Base-by-base conservation (phyloP, 2,113 vertebrate genomes). In the Verasper variegatus region DNA sequence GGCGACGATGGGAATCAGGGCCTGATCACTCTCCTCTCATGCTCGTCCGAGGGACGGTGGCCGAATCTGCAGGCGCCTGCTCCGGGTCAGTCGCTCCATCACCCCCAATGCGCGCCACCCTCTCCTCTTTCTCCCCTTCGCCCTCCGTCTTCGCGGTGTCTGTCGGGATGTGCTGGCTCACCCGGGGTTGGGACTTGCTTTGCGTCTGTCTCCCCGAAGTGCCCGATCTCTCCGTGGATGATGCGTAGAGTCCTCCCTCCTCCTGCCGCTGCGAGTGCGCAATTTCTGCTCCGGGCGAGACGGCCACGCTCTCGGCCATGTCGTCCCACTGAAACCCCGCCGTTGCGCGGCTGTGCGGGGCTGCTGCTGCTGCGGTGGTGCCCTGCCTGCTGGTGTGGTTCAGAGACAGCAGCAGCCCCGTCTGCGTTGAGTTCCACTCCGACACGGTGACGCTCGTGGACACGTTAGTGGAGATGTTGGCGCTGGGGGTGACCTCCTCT, bases 351-450 rank as follows among this genome's bases (percentile, higher is more conserved):
- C 24, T 68, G 78, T 61, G 81, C 37, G 86, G 51, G 51, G 37
- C 52, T 18, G 79, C 10, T 15, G 59, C 18, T 68, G 47, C 14
- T 15, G 47, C 2, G 47, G 40, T 42, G 10, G 40, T 42, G 11
- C 12, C 40, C 82, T 72, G 82, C 56, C 40, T 1, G 31, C 12
- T 45, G 35, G 11, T 63, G 11, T 51, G 71, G 45, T 90, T 92
- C 1, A 89, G 2, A 4, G 85, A 40, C 1, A 74, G 37, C 62
- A 80, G 47, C 51, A 76, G 51, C 20, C 23, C 27, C 23, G 86
- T 72, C 73, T 92, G 88, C 17, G 93, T 93, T 26, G 89, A 90
- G 91, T 93, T 94, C 84, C 80, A 88, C 63, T 94, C 92, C 23
- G 93, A 72, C 11, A 59, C 77, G 35, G 86, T 92, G 86, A 80